A percentile compares a stretch with the other conserved stretches of the same genome.
phyloP scores from a whole-genome alignment of 2,113 vertebrate genomes.

The Vidua chalybeata region DNA sequence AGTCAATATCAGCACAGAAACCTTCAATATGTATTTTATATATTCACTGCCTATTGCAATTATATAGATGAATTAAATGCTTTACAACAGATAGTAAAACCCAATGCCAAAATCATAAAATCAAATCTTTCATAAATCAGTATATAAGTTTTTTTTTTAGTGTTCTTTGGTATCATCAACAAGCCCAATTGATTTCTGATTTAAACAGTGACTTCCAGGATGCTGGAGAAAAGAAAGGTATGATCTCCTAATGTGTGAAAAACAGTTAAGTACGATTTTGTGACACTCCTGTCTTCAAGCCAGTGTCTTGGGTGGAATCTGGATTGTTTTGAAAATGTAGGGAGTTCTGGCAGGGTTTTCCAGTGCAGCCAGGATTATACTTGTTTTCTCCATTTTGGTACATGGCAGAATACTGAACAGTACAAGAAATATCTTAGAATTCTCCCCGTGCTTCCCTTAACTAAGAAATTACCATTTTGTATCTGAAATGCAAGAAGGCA shows the following conservation, averaged over 20 bases:
- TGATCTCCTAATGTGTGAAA: neutral
- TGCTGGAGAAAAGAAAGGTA: neutral
- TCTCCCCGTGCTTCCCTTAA: accelerated
- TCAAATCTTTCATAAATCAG: neutral
- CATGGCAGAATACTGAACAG: accelerated
- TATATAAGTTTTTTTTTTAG: neutral
- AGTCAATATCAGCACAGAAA: neutral
- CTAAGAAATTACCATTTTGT: neutral
- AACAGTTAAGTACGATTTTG: neutral
- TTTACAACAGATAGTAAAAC: neutral
- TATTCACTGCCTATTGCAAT: neutral
- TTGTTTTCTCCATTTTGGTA: neutral
- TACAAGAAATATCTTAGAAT: neutral
- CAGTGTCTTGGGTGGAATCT: neutral
- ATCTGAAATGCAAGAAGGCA: neutral
- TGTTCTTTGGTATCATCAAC: neutral
- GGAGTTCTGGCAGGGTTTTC: neutral
- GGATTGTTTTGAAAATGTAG: neutral
- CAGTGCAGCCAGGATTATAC: neutral
- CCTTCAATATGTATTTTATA: neutral
- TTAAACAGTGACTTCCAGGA: neutral
- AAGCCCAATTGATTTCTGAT: neutral
- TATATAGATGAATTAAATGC: neutral
- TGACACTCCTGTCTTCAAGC: neutral
- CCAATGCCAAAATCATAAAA: neutral